Evolutionary conservation across 2,888 invertebrate species (phyloP), one percentile per base, ranked within the genome.

Genomic region (Athalia rosae): DNA sequence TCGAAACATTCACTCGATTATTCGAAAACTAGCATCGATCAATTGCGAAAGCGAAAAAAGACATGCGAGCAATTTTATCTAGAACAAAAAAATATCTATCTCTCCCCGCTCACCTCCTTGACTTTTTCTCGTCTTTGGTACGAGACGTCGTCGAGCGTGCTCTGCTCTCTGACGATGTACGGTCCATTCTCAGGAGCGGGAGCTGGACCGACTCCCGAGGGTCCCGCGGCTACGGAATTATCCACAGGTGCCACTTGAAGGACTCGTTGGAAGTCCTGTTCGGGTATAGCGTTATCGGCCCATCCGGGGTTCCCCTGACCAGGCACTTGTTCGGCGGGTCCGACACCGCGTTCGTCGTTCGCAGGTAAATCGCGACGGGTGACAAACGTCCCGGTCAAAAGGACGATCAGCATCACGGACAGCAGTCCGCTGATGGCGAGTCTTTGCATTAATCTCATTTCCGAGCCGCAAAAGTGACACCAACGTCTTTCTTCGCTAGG

Each of bases 81-180:
- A 28, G 3, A 47, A 7, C 4, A 7, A 13, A 47, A 28, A 15
- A 9, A 48, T n/a, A 48, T 47, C 9, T 6, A 63, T 4, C 45
- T 63, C 13, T 13, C 13, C 7, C n/a, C 28, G 15, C 85, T 84
- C 84, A 88, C 90, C 90, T 90, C 89, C 80, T 90, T 90, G 79
- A 90, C 86, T 85, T 90, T 90, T 80, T 89, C 89, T 63, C 90
- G 85, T 41, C 90, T 86, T 77, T 87, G 86, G 81, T 88, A 83
- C 6, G 88, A 90, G 62, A 88, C 83, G 77, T 89, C 86, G 66
- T 88, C 89, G 76, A 90, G 79, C 7, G 87, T 86, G 83, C 87
- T 87, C 3, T 89, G 88, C 15, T 84, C 77, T 63, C 81, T 84
- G 76, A 89, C 79, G 69, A 84, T 79, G 79, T 87, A 88, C n/a